These are phyloP conservation scores for Diadophis punctatus DNA, from an alignment of 2,113 vertebrate species.

Conservation along the genomic window DNA sequence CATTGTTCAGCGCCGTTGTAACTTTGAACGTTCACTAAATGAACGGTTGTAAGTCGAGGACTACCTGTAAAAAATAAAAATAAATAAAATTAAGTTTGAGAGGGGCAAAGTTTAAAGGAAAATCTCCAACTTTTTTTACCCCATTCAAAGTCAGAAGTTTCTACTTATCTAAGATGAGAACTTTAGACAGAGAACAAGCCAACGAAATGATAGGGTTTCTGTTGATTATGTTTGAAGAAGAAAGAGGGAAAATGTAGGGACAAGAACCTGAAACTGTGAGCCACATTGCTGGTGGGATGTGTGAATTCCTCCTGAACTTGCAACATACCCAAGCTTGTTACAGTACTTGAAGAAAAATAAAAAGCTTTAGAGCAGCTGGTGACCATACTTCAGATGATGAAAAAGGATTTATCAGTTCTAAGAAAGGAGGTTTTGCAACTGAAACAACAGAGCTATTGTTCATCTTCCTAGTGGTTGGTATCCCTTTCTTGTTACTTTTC, in stretches of 20 bases:
- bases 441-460: not conserved
- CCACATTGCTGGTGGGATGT: not conserved
- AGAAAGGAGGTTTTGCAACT: not conserved
- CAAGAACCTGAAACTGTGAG: not conserved
- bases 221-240: not conserved
- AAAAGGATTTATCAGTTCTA: not conserved
- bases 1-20: no score
- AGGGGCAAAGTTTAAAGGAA: not conserved
- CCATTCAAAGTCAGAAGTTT: not conserved
- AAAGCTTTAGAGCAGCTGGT: not conserved
- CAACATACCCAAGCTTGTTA: not conserved
- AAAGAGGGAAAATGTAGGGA: not conserved
- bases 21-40: no score
- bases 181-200: not conserved
- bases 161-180: not conserved
- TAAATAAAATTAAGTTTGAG: not conserved
- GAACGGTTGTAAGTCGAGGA: no score
- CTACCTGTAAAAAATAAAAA: no score
- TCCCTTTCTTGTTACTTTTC: not conserved
- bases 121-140: not conserved
- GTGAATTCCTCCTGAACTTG: not conserved
- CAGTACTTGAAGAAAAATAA: not conserved
- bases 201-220: not conserved
- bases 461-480: not conserved
- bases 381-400: not conserved